These are phyloP conservation scores for Magallana gigas DNA, from an alignment of 1,140 invertebrate species.

Conservation along the genomic window DNA sequence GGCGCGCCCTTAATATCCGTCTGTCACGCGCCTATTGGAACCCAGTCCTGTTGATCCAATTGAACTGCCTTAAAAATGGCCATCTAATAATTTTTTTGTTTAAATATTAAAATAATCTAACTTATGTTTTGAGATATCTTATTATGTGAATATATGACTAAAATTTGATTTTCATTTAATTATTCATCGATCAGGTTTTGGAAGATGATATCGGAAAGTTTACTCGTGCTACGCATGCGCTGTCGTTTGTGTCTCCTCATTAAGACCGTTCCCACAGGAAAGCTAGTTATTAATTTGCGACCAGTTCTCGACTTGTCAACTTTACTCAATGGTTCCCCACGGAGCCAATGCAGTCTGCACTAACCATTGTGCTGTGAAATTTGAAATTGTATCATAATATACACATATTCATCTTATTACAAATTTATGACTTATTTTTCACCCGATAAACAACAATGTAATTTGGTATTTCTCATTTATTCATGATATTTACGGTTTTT, in stretches of 20 bases:
- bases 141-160: neutral
- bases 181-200: neutral
- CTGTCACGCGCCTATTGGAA: neutral
- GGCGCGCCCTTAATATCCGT: neutral
- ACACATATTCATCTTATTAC: too few relatives aligned
- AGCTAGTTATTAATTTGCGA: constrained; percentile 1
- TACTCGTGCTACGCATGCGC: neutral
- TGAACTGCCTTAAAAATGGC: neutral
- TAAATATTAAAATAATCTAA: neutral
- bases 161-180: neutral
- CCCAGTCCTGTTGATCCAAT: neutral
- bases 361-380: neutral
- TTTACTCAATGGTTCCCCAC: neutral
- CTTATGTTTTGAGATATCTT: neutral
- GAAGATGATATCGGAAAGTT: neutral
- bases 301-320: neutral
- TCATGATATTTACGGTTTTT: too few relatives aligned
- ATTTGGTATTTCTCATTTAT: too few relatives aligned
- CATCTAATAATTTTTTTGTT: neutral
- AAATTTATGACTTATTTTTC: too few relatives aligned
- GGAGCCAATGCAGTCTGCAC: neutral
- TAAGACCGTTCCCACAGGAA: neutral
- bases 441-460: too few relatives aligned
- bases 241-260: neutral
- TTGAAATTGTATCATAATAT: too few relatives aligned